Conservation (phyloP, 2,888 invertebrate species). For the Coelinius sp. region DNA sequence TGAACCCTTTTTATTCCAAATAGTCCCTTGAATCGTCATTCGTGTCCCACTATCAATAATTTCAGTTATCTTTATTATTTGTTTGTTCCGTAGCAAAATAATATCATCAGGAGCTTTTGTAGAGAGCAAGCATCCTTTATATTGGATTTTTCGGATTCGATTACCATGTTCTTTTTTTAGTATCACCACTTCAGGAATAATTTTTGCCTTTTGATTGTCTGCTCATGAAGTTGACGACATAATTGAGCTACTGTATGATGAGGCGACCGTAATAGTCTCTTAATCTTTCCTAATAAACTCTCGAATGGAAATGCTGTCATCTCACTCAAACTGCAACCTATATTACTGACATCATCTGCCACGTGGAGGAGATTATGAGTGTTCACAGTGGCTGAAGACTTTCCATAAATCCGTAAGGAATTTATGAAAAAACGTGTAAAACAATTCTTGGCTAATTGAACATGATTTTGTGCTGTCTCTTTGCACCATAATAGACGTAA, state of each 20-base stretch:
- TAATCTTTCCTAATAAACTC: conserved; percentile 20
- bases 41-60: too few species aligned
- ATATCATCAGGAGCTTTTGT: too few species aligned
- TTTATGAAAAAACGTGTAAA: conserved; percentile 3
- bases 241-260: conserved; percentile 1
- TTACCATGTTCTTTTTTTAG: too few species aligned
- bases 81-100: too few species aligned
- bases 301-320: conserved; percentile 31
- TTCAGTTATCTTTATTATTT: too few species aligned
- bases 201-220: neutral
- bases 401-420: neutral
- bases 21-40: too few species aligned
- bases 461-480: neutral
- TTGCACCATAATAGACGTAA: conserved; percentile 10
- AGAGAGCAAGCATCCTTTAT: too few species aligned
- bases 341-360: conserved; percentile 25
- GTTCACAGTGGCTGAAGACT: conserved; percentile 12
- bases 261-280: conserved; percentile 2
- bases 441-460: neutral
- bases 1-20: too few species aligned
- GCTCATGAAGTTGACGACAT: neutral
- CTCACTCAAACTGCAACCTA: neutral
- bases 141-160: too few species aligned
- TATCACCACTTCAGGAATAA: too few species aligned
- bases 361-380: conserved; percentile 26